Conservation (phyloP, 1,140 invertebrate genomes). For the Goniozus legneri region DNA sequence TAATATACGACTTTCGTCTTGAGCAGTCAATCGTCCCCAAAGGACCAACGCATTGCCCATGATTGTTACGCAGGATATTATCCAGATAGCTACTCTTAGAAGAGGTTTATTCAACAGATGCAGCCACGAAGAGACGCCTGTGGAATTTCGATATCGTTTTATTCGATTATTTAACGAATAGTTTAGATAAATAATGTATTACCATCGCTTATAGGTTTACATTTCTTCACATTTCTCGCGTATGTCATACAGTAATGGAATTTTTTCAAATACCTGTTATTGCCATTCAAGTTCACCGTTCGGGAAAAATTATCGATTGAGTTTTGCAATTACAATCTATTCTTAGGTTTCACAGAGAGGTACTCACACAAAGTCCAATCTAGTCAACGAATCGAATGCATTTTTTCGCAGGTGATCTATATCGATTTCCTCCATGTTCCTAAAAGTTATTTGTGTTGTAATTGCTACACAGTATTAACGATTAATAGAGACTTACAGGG, state of each 20-base stretch:
- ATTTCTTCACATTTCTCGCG: conserved; percentile 60
- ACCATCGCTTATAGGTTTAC: conserved; percentile 68
- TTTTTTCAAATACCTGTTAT: conserved; percentile 68
- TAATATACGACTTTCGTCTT: conserved; percentile 60
- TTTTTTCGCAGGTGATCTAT: conserved; percentile 56
- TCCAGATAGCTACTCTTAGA: conserved; percentile 68
- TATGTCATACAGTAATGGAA: conserved; percentile 69
- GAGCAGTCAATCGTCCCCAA: conserved; percentile 62
- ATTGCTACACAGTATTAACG: background rate
- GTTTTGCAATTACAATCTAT: too few relatives aligned
- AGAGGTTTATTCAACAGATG: conserved; percentile 64
- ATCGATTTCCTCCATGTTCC: conserved; percentile 56
- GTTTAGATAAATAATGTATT: conserved; percentile 22
- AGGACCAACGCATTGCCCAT: conserved; percentile 68
- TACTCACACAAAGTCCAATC: conserved; percentile 57
- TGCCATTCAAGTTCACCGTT: too few relatives aligned
- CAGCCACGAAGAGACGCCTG: conserved; percentile 64
- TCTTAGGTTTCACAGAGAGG: too few relatives aligned
- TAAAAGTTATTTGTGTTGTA: conserved; percentile 28
- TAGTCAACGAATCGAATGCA: conserved; percentile 53
- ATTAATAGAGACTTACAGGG: conserved; percentile 37
- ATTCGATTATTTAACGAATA: conserved; percentile 9
- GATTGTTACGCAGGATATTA: conserved; percentile 66
- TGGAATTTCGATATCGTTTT: conserved; percentile 1
- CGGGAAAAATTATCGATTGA: conserved; percentile 22